Evolutionary conservation across 2,113 vertebrate genomes (phyloP).

Genomic region (Zootoca vivipara): DNA sequence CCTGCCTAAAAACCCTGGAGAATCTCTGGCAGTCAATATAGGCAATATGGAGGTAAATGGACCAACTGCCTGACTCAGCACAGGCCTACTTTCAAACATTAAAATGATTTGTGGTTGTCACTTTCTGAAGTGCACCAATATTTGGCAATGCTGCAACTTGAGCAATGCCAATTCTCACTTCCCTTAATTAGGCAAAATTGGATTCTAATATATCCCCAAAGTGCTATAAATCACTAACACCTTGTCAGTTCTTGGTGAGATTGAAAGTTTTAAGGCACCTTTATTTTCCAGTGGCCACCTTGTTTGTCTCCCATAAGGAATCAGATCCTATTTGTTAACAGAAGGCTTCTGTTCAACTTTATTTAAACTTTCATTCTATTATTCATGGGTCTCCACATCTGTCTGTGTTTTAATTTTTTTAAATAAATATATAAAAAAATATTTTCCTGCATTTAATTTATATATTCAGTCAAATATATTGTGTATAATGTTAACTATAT

Average conservation of each 20-base stretch:
- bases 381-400: background rate
- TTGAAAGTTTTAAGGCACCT: background rate
- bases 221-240: background rate
- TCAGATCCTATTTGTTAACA: background rate
- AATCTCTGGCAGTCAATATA: too few species aligned
- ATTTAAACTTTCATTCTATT: background rate
- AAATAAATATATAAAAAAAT: too few species aligned
- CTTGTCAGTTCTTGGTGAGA: background rate
- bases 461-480: too few species aligned
- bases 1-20: too few species aligned
- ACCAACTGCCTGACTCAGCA: too few species aligned
- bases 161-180: conserved; percentile 2
- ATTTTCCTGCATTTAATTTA: too few species aligned
- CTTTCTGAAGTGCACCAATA: background rate
- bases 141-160: background rate
- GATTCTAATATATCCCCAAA: background rate
- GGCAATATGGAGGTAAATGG: too few species aligned
- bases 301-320: background rate
- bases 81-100: too few species aligned
- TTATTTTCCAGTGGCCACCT: background rate
- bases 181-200: background rate
- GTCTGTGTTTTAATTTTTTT: background rate
- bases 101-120: background rate
- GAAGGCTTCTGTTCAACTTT: background rate
- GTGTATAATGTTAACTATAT: too few species aligned